Evolutionary conservation across 2,113 vertebrate species (phyloP).

Genomic region (Tor tambroides): DNA sequence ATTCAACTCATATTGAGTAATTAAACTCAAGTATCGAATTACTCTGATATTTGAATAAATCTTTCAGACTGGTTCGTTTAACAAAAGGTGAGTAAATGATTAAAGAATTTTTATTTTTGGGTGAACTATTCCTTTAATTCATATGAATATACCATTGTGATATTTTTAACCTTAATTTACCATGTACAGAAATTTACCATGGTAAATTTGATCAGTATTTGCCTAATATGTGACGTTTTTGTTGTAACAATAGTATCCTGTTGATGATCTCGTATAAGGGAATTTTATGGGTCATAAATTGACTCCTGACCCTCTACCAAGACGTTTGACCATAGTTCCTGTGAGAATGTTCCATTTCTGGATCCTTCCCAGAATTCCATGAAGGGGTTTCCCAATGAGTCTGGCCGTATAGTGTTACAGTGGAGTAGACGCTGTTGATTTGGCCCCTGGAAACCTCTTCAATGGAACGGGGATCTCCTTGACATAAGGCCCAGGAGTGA

Average conservation of each 20-base stretch:
- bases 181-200: too few species aligned
- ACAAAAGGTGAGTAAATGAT: neutral
- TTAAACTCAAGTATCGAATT: neutral
- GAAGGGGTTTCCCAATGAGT: constrained; percentile 42
- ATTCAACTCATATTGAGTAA: neutral
- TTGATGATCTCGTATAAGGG: neutral
- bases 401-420: neutral
- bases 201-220: neutral
- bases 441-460: neutral
- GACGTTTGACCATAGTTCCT: constrained; percentile 8
- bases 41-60: neutral
- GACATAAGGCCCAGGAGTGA: constrained; percentile 42
- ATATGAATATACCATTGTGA: neutral
- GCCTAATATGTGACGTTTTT: neutral
- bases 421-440: neutral
- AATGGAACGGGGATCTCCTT: neutral
- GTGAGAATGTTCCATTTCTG: constrained; percentile 17
- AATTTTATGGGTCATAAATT: constrained; percentile 16
- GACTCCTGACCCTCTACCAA: constrained; percentile 23
- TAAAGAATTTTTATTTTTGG: neutral
- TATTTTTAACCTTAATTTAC: neutral
- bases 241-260: neutral
- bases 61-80: neutral
- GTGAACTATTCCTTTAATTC: neutral
- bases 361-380: neutral